phyloP scores from a whole-genome alignment of 2,888 invertebrate genomes.

The Eupelmus urozonus region DNA sequence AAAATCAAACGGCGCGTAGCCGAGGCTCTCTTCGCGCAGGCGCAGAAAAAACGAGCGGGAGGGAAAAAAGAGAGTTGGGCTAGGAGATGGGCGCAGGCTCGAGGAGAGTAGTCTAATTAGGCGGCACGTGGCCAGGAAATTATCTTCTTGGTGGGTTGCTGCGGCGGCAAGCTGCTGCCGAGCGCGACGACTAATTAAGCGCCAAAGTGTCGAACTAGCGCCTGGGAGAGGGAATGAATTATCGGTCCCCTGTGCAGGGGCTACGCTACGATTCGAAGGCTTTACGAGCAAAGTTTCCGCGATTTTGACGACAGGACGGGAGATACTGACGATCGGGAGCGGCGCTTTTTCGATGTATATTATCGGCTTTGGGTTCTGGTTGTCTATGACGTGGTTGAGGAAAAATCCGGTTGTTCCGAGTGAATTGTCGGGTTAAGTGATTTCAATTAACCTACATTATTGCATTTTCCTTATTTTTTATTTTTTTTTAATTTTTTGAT shows the following conservation, averaged over 20 bases:
- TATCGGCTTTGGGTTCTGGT: too few relatives aligned
- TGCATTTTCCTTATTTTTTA: too few relatives aligned
- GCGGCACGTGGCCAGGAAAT: conserved; percentile 72
- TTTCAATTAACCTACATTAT: too few relatives aligned
- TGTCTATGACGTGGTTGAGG: too few relatives aligned
- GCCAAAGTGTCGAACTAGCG: conserved; percentile 69
- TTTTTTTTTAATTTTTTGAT: too few relatives aligned
- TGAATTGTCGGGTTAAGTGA: too few relatives aligned
- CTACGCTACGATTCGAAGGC: not conserved
- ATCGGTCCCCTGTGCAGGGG: conserved; percentile 28
- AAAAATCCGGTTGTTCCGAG: too few relatives aligned
- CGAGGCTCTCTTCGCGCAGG: conserved; percentile 7
- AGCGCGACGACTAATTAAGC: conserved; percentile 70
- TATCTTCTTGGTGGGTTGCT: conserved; percentile 63
- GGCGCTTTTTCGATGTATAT: too few relatives aligned
- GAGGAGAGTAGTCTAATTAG: conserved; percentile 67
- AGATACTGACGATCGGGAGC: conserved; percentile 11
- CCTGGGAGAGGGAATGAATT: conserved; percentile 49
- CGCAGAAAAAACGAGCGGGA: conserved; percentile 23
- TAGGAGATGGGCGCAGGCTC: conserved; percentile 62
- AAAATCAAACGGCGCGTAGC: conserved; percentile 61
- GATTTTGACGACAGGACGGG: conserved; percentile 53
- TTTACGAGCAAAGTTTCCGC: conserved; percentile 56
- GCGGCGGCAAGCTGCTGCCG: conserved; percentile 55
- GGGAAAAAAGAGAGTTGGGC: not conserved